Conservation (phyloP, 2,797 vertebrate species). For the Anisognathus igniventris region DNA sequence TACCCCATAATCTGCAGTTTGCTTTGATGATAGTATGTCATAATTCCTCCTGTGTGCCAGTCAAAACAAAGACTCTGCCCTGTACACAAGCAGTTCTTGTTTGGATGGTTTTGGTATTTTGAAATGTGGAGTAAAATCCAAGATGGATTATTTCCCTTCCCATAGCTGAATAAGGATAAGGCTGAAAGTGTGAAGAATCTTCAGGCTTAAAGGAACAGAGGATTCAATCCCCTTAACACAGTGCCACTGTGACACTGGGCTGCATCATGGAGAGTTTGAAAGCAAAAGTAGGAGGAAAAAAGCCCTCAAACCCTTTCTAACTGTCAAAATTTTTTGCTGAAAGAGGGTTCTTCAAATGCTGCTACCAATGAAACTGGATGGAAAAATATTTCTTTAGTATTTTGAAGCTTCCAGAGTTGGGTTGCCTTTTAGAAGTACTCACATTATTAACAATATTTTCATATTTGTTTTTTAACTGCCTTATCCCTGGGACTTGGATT, state of each 20-base stretch:
- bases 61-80: conserved; percentile 57
- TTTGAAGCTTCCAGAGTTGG: neutral
- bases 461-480: neutral
- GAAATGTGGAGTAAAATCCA: conserved; percentile 55
- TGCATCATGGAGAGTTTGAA: neutral
- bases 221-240: neutral
- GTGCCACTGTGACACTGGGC: neutral
- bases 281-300: neutral
- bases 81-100: conserved; percentile 54
- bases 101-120: conserved; percentile 48
- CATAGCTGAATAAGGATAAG: neutral
- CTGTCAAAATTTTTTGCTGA: neutral
- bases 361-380: neutral
- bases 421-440: neutral
- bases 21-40: conserved; percentile 55
- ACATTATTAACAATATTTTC: neutral
- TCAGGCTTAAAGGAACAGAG: neutral
- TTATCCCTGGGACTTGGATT: neutral
- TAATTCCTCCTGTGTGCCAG: conserved; percentile 21
- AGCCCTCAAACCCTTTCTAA: neutral
- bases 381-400: neutral
- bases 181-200: neutral
- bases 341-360: neutral
- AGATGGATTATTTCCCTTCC: conserved; percentile 22
- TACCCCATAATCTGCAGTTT: neutral